A percentile compares a stretch with the other conserved stretches of the same genome.
phyloP scores from a whole-genome alignment of 2,888 invertebrate genomes.

The Dendrolimus houi region DNA sequence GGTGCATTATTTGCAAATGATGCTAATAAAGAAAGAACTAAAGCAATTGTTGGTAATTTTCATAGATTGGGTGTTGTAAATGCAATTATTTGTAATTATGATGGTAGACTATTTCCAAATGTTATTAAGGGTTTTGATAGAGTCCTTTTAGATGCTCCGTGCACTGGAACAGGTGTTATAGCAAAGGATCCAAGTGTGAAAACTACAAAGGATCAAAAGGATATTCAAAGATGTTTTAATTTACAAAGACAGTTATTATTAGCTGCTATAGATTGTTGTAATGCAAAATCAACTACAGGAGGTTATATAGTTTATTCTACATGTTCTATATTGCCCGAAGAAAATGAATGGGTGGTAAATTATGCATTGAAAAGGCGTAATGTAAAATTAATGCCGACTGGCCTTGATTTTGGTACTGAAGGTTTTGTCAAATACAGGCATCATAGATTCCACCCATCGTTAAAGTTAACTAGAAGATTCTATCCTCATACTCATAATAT shows the following conservation, averaged over 20 bases:
- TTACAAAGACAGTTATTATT: constrained; percentile 94
- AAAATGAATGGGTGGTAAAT: constrained; percentile 98
- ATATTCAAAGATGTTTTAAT: constrained; percentile 93
- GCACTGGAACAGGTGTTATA: constrained; percentile 98
- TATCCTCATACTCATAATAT: constrained; percentile 99
- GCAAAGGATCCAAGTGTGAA: constrained; percentile 98
- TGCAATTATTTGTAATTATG: constrained; percentile 90
- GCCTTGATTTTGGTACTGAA: constrained; percentile 95
- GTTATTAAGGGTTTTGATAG: constrained; percentile 95
- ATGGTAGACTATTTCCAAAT: constrained; percentile 91
- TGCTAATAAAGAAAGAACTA: constrained; percentile 90
- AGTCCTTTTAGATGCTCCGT: constrained; percentile 97
- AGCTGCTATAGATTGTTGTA: constrained; percentile 97
- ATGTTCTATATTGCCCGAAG: constrained; percentile 97
- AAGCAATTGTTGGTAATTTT: constrained; percentile 96
- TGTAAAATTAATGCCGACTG: constrained; percentile 95
- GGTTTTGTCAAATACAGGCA: constrained; percentile 94
- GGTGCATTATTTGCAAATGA: constrained; percentile 98
- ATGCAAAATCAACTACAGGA: constrained; percentile 93
- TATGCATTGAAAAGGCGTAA: constrained; percentile 95
- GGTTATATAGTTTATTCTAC: constrained; percentile 99
- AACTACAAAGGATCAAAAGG: constrained; percentile 90
- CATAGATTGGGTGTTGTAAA: constrained; percentile 97
- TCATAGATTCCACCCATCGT: constrained; percentile 90
- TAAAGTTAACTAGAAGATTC: constrained; percentile 92